Base-by-base conservation (phyloP, 1,140 invertebrate genomes). In the Drosophila parvula region DNA sequence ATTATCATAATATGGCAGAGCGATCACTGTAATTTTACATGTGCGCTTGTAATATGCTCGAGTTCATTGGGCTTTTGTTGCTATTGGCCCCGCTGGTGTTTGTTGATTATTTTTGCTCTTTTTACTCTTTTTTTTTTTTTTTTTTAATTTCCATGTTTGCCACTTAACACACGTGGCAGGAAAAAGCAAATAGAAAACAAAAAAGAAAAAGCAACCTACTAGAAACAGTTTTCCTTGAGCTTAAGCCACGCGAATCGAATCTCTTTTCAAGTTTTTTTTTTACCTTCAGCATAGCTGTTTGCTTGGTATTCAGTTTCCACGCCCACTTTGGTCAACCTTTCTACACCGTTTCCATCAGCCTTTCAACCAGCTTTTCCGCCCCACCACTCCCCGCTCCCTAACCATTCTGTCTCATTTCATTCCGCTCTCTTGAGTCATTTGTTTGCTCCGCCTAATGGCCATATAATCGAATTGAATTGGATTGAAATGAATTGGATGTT, bases 401-500 rank as follows among this genome's bases (percentile, higher is more conserved):
- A 10, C 6, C 47, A 16, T 40, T 28, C 50, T 56, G 61, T 75
- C 69, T 57, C 53, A 48, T 65, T 64, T 56, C 22, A 71, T 73
- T 73, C 69, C 69, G 69, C 60, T 75, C 60, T 75, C 70, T 43
- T 62, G 56, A 56, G 67, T 69, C 69, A 71, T 59, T 73, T 73
- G 67, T 73, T 73, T 73, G 69, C 45, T 53, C 45, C 28, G 44
- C 63, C 30, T 43, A 68, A 68, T 67, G 44, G 61, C 22, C 64
- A 67, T 68, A 47, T 71, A 71, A 73, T 73, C 67, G 55, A 73
- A 68, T 68, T 68, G 63, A 68, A 67, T 67, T 62, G 62, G 59
- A 69, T 69, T 69, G 65, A 57, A 57, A 57, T 41, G 55, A 67
- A 69, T 69, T 67, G 63, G 34, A 70, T 73, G 69, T 73, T 73